Conservation (phyloP, 2,797 vertebrate species). For the Xenentodon cancila region DNA sequence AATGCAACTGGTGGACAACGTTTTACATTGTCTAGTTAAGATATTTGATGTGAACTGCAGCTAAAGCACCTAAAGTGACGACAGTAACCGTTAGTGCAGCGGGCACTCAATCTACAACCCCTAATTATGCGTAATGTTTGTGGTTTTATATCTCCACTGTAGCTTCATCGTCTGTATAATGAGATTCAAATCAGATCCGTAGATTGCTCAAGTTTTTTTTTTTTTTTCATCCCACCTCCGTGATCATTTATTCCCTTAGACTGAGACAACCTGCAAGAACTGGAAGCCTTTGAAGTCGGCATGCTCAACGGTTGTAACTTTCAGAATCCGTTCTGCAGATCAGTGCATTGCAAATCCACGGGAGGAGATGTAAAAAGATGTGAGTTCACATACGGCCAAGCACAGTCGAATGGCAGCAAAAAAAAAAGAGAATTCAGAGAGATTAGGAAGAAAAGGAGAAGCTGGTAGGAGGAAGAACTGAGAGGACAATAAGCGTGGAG, state of each 20-base stretch:
- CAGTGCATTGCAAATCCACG: conserved; percentile 29
- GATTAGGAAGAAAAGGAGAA: not conserved
- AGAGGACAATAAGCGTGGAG: conserved; percentile 47
- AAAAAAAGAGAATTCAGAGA: conserved; percentile 53
- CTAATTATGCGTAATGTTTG: too few relatives aligned
- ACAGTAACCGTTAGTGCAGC: too few relatives aligned
- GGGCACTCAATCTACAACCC: too few relatives aligned
- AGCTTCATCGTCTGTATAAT: conserved; percentile 14
- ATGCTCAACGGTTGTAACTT: conserved; percentile 26
- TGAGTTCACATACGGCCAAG: conserved; percentile 33
- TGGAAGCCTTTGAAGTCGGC: conserved; percentile 38
- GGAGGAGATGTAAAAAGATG: conserved; percentile 52
- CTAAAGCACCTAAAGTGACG: too few relatives aligned
- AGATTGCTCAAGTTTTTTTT: conserved; percentile 26
- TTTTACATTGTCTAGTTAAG: too few relatives aligned
- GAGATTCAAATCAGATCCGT: conserved; percentile 48
- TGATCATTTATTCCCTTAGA: conserved; percentile 60
- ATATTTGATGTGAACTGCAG: too few relatives aligned
- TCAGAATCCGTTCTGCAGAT: conserved; percentile 42
- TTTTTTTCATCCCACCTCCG: conserved; percentile 17
- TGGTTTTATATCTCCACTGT: too few relatives aligned
- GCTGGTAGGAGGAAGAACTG: conserved; percentile 48
- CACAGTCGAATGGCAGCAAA: conserved; percentile 24
- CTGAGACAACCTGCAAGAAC: conserved; percentile 41
- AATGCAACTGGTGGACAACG: too few relatives aligned